Base-by-base conservation (phyloP, 1,140 invertebrate species). In the Octopus sinensis region DNA sequence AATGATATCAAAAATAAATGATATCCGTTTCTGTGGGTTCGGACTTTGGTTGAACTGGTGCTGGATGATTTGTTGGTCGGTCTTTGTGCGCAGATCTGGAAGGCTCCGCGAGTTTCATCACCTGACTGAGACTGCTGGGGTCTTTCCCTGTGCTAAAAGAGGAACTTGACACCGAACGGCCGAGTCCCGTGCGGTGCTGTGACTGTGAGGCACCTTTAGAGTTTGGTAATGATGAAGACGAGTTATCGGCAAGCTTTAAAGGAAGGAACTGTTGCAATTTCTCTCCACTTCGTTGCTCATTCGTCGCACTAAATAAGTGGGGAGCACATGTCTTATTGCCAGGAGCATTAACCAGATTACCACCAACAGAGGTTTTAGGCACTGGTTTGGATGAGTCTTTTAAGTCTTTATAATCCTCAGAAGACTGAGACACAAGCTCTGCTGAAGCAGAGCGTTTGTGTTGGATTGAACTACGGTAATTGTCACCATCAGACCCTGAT, bases 281-380 rank as follows among this genome's bases (percentile, higher is more conserved):
- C 9, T 83, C 89, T 86, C 86, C 84, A 86, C 93, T 93, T 88
- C 96, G 96, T 83, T 95, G 94, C 87, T 96, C 95, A 91, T 96
- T 96, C 54, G 94, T 95, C 62, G 95, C 93, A 89, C 95, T 96
- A 53, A 95, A 93, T 79, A 96, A 88, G 90, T 96, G 95, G 13
- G 94, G 87, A 0, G 84, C 88, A 43, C 30, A 43, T 43, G 30
- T 43, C 3, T 43, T 43, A 43, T 43, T 43, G 13, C 79, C 78
- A 73, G 82, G 51, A 52, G 81, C 79, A 79, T 54, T 83, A 53
- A 82, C 83, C 23, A 83, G 79, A 56, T 79, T 85, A 79, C 82
- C 78, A 13, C 84, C 81, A n/a, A 84, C 84, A 82, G 79, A 54
- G 82, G 77, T 9, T 81, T 76, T 53, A 76, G 56, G 43, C 83